Conservation (phyloP, 2,888 invertebrate species). For the Apomyelois bistriatella region DNA sequence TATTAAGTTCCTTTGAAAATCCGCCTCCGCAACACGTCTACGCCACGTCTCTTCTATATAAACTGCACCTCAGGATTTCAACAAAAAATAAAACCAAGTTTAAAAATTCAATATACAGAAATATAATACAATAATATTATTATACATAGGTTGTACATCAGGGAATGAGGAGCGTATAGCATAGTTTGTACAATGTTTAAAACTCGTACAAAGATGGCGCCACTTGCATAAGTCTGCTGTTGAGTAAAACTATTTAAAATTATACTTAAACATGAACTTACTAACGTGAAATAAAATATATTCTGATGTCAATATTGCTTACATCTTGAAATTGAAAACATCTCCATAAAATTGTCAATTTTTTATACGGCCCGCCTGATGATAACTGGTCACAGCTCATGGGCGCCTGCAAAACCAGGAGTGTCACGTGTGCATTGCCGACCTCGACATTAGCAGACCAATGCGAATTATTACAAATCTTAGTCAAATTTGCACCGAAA, state of each 20-base stretch:
- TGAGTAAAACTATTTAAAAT: background rate
- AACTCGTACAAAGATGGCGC: slow-evolving; percentile 19
- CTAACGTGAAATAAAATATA: background rate
- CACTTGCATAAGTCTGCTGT: slow-evolving; percentile 5
- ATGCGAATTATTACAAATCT: no score
- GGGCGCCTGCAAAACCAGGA: no score
- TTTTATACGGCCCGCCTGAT: no score
- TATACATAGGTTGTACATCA: slow-evolving; percentile 41
- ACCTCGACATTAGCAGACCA: no score
- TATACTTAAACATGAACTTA: background rate
- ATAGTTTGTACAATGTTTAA: slow-evolving; percentile 32
- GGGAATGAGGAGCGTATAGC: slow-evolving; percentile 21
- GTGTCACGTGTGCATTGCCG: no score
- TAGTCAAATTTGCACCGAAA: no score
- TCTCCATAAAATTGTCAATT: no score
- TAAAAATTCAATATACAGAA: slow-evolving; percentile 54
- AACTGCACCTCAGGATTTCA: background rate
- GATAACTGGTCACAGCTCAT: no score
- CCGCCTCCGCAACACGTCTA: no score
- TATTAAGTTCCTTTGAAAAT: no score
- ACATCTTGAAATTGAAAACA: no score
- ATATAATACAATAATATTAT: slow-evolving; percentile 52
- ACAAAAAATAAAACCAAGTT: slow-evolving; percentile 34
- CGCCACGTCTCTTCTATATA: no score
- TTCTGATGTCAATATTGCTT: background rate